Evolutionary conservation across 92 coral and sea anemone species (phyloP), one percentile per base, ranked within the genome.

Genomic region (Epizoanthus fatuus): DNA sequence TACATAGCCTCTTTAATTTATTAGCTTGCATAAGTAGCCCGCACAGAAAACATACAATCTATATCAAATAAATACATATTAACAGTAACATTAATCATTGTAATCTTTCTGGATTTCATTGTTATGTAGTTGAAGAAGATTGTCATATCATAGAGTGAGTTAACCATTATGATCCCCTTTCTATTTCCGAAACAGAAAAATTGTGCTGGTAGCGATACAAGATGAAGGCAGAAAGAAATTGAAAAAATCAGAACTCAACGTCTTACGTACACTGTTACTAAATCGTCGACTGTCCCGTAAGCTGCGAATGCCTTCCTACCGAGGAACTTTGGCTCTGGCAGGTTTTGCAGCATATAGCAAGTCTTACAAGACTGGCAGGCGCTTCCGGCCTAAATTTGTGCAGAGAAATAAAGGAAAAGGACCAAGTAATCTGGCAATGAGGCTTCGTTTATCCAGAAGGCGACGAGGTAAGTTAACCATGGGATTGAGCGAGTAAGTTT

Each of bases 381-480:
- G 82, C 44, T 77, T 77, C 70, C 3, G 2, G 65, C 82, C 82
- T 4, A 77, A 19, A 55, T 42, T 77, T 62, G 52, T 40, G 3
- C 70, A 59, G 45, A 60, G n/a, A 3, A 10, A 20, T 10, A 12
- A 7, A n/a, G 57, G 82, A 39, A 60, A 62, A 77, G 79, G 79
- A 74, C 79, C 79, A 4, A 77, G 82, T 60, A 44, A 17, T 62
- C 69, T 77, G 25, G 22, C 70, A 10, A 42, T 16, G 17, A 77
- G 56, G 17, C 62, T 77, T 25, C 82, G 82, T 44, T 77, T 77
- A 52, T 58, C 82, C 20, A 77, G 82, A 44, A 54, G 70, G 11
- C 56, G 14, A 12, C 57, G 70, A 77, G 82, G 82, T 77, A 62
- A 60, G 32, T 8, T 13, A 32, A 20, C 4, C 10, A 37, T 25